Conservation (phyloP, 2,113 vertebrate genomes). For the Gila orcuttii region DNA sequence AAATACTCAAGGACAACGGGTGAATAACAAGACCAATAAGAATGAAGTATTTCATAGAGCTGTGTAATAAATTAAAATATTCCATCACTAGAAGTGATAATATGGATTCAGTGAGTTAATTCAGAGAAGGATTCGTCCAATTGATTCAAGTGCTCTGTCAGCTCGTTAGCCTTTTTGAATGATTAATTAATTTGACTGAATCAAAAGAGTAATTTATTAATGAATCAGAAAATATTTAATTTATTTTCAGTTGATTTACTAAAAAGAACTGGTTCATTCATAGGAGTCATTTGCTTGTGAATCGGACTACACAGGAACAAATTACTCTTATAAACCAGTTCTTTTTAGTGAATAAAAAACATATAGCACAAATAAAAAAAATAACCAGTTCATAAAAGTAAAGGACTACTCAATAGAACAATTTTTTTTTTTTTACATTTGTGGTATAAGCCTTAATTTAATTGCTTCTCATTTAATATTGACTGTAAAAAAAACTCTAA, state of each 20-base stretch:
- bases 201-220: neutral
- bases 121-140: neutral
- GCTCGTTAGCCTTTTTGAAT: neutral
- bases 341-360: neutral
- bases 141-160: neutral
- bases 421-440: too few relatives aligned
- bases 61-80: neutral
- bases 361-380: neutral
- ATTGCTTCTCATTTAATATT: too few relatives aligned
- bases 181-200: neutral
- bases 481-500: too few relatives aligned
- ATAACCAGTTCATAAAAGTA: too few relatives aligned
- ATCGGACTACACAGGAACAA: neutral
- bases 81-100: neutral
- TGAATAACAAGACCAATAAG: neutral
- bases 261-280: neutral
- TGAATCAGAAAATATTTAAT: neutral
- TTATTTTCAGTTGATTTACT: neutral
- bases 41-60: neutral
- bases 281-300: neutral
- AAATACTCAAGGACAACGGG: too few relatives aligned
- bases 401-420: too few relatives aligned
- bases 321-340: neutral
- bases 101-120: neutral
- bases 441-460: too few relatives aligned